phyloP scores from a whole-genome alignment of 2,888 invertebrate genomes.

The Drosophila nr. fundita region DNA sequence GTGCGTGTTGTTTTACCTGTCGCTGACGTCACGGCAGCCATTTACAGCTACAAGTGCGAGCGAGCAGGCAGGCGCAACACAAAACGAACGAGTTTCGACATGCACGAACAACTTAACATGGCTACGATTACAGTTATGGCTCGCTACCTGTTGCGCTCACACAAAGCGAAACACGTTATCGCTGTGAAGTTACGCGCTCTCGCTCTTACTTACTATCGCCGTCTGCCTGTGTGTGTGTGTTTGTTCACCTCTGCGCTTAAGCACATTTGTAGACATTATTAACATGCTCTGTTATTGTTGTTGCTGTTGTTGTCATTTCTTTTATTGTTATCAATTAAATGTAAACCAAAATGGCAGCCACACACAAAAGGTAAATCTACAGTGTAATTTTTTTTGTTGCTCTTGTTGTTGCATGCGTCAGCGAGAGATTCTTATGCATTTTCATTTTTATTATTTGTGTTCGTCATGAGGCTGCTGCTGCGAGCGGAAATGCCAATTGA shows the following conservation, averaged over 20 bases:
- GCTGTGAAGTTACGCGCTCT: conserved; percentile 49
- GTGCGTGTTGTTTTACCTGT: conserved; percentile 64
- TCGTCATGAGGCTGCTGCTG: conserved; percentile 44
- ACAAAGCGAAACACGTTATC: conserved; percentile 65
- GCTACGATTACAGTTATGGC: conserved; percentile 31
- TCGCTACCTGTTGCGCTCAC: conserved; percentile 71
- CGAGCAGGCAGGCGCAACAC: conserved; percentile 18
- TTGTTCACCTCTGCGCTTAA: conserved; percentile 69
- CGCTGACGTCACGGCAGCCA: conserved; percentile 45
- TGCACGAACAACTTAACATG: conserved; percentile 37
- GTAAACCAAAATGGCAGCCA: conserved; percentile 74
- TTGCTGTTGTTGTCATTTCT: conserved; percentile 37
- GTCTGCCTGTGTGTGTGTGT: conserved; percentile 15
- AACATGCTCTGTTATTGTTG: conserved; percentile 66
- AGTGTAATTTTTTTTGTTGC: conserved; percentile 36
- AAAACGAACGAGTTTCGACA: conserved; percentile 52
- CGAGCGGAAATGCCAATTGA: conserved; percentile 74
- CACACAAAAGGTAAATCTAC: conserved; percentile 19
- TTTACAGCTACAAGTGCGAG: conserved; percentile 45
- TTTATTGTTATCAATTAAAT: conserved; percentile 73
- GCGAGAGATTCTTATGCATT: conserved; percentile 64
- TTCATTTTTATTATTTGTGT: conserved; percentile 34
- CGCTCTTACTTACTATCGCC: conserved; percentile 23
- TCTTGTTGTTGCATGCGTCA: conserved; percentile 62
- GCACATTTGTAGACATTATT: conserved; percentile 71